A percentile compares a stretch with the other conserved stretches of the same genome.
Conservation (phyloP, 1,140 invertebrate species). For the Papilio glaucus region DNA sequence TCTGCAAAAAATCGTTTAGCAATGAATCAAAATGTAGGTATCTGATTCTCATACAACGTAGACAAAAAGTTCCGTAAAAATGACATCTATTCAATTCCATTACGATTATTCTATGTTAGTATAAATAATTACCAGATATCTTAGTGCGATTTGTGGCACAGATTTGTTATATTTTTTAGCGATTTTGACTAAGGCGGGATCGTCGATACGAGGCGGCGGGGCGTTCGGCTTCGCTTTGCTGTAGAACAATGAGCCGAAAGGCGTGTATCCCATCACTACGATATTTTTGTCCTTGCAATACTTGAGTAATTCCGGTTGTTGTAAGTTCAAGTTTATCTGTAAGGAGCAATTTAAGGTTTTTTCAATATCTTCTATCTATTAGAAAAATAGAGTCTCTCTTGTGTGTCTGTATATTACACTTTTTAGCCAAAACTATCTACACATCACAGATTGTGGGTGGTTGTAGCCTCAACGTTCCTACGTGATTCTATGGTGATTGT, state of each 20-base stretch:
- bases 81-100: slow-evolving; percentile 85
- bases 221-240: slow-evolving; percentile 84
- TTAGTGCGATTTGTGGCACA: slow-evolving; percentile 87
- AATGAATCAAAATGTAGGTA: neutral
- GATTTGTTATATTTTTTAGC: slow-evolving; percentile 88
- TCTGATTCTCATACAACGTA: neutral
- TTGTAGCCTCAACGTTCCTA: no score
- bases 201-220: slow-evolving; percentile 84
- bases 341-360: slow-evolving; percentile 27
- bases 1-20: neutral
- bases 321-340: slow-evolving; percentile 87
- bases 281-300: slow-evolving; percentile 89
- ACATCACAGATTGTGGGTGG: no score
- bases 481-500: no score
- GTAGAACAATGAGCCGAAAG: slow-evolving; percentile 87
- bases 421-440: no score
- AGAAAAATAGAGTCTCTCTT: no score
- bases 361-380: no score
- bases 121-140: slow-evolving; percentile 84
- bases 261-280: slow-evolving; percentile 90
- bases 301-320: slow-evolving; percentile 88
- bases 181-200: slow-evolving; percentile 86
- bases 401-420: no score
- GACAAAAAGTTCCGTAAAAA: slow-evolving; percentile 65
- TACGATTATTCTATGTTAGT: neutral